A percentile compares a stretch with the other conserved stretches of the same genome.
Evolutionary conservation across 2,888 invertebrate species (phyloP).

Genomic region (Nomada fabriciana): DNA sequence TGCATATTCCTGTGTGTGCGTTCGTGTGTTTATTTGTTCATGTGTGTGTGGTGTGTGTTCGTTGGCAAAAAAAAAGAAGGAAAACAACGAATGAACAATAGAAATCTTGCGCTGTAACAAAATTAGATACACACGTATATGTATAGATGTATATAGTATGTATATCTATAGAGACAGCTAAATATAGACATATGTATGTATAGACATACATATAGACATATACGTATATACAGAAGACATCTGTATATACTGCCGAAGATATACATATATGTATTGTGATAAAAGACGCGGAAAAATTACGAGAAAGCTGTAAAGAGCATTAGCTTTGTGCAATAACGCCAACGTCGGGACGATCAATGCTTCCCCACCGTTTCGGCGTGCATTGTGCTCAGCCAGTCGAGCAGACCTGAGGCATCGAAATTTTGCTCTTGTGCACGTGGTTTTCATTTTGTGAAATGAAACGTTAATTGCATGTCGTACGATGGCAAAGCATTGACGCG

Average conservation of each 20-base stretch:
- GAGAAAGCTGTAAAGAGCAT: conserved; percentile 74
- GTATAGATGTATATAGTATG: conserved; percentile 31
- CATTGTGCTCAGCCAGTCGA: not conserved
- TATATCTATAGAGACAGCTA: conserved; percentile 36
- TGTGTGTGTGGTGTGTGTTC: not conserved
- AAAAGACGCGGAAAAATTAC: conserved; percentile 62
- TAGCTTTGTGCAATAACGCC: conserved; percentile 72
- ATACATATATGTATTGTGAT: conserved; percentile 32
- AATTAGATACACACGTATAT: conserved; percentile 64
- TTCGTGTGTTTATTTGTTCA: too few relatives aligned
- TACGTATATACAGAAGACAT: conserved; percentile 44
- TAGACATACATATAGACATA: conserved; percentile 47
- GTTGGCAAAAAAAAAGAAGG: conserved; percentile 36
- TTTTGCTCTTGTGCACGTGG: not conserved
- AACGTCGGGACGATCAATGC: conserved; percentile 51
- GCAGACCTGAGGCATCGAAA: too few relatives aligned
- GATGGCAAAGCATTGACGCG: conserved; percentile 51
- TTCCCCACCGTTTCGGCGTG: conserved; percentile 17
- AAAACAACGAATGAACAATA: conserved; percentile 45
- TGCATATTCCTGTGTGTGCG: conserved; percentile 2
- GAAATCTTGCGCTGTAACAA: conserved; percentile 69
- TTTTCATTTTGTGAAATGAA: not conserved
- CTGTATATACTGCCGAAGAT: conserved; percentile 41
- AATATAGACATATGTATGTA: conserved; percentile 22
- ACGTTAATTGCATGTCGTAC: not conserved